Percentiles rank a stretch among this genome's conserved stretches.
Evolutionary conservation across 2,888 invertebrate genomes (phyloP).

Genomic region (Villa cingulata): DNA sequence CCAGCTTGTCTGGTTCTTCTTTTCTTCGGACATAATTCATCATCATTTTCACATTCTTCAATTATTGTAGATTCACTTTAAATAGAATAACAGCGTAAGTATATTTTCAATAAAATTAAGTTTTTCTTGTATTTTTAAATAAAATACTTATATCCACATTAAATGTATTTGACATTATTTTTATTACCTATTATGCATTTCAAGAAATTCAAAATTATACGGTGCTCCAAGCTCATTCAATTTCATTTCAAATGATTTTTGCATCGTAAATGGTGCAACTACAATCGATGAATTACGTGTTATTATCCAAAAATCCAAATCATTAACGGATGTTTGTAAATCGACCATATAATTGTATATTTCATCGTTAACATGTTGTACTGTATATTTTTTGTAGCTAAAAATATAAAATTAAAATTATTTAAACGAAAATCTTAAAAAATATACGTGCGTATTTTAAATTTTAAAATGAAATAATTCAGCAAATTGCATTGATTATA

Average conservation of each 20-base stretch:
- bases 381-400: constrained; percentile 31
- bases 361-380: constrained; percentile 24
- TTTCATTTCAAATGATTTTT: constrained; percentile 24
- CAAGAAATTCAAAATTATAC: constrained; percentile 23
- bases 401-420: constrained; percentile 3
- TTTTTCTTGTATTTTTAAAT: neutral
- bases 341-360: constrained; percentile 29
- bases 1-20: constrained; percentile 28
- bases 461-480: too few relatives aligned
- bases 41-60: constrained; percentile 17
- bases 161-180: neutral
- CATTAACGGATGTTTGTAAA: constrained; percentile 24
- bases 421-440: too few relatives aligned
- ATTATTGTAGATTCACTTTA: constrained; percentile 11
- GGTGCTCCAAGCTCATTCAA: constrained; percentile 22
- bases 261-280: constrained; percentile 26
- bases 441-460: too few relatives aligned
- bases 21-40: constrained; percentile 19
- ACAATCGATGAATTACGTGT: constrained; percentile 31
- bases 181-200: constrained; percentile 19
- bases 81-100: neutral
- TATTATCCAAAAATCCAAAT: constrained; percentile 32
- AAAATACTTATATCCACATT: too few relatives aligned
- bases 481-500: too few relatives aligned
- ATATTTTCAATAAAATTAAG: neutral